These are phyloP conservation scores for Lapara coniferarum DNA, from an alignment of 2,888 invertebrate genomes.

Conservation along the genomic window DNA sequence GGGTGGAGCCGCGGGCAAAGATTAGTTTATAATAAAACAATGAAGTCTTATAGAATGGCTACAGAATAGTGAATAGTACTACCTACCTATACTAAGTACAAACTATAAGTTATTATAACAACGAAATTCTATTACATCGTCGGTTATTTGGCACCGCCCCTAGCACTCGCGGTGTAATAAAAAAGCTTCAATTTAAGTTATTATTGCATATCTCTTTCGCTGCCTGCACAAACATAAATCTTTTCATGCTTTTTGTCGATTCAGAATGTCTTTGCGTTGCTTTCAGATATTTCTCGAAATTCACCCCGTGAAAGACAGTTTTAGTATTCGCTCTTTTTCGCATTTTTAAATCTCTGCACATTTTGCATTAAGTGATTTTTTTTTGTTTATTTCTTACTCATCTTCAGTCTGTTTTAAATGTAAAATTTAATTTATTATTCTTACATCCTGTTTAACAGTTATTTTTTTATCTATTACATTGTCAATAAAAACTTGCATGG, in stretches of 20 bases:
- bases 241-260: constrained; percentile 15
- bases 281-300: constrained; percentile 2
- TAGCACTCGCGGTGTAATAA: background rate
- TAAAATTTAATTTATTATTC: background rate
- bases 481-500: background rate
- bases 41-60: too few species aligned
- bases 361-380: constrained; percentile 10
- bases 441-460: too few species aligned
- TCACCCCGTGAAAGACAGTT: constrained; percentile 5
- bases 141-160: constrained; percentile 5
- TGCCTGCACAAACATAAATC: constrained; percentile 21
- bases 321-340: constrained; percentile 6
- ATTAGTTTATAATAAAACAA: too few species aligned
- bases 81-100: background rate
- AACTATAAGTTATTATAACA: background rate
- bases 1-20: too few species aligned
- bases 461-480: too few species aligned
- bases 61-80: too few species aligned
- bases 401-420: background rate
- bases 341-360: background rate
- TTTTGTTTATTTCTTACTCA: background rate
- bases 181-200: constrained; percentile 13
- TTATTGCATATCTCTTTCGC: constrained; percentile 17
- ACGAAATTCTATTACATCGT: background rate
- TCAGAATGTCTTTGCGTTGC: constrained; percentile 16